A percentile compares a stretch with the other conserved stretches of the same genome.
phyloP scores from a whole-genome alignment of 2,797 vertebrate genomes.

The Bufotes viridis region DNA sequence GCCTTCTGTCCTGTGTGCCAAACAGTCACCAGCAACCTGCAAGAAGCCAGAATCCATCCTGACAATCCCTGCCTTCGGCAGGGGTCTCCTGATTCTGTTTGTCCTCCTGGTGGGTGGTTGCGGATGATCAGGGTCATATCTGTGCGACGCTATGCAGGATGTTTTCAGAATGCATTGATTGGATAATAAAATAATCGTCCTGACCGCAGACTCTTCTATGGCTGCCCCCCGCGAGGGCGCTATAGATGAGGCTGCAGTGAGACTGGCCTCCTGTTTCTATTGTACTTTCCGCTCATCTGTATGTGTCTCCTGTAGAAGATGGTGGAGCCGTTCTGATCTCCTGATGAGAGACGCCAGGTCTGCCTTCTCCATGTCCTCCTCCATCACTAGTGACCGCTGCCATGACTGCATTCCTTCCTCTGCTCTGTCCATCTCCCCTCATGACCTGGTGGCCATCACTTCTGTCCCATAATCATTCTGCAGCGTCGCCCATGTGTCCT shows the following conservation, averaged over 20 bases:
- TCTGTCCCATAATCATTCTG: background rate
- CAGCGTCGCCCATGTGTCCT: too few species aligned
- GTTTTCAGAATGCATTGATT: background rate
- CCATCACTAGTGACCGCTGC: too few species aligned
- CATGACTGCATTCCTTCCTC: too few species aligned
- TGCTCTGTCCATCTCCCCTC: background rate
- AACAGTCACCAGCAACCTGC: constrained; percentile 4
- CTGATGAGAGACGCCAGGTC: too few species aligned
- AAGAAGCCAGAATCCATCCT: background rate
- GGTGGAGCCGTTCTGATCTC: background rate
- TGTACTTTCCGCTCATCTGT: background rate
- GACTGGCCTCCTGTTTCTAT: background rate
- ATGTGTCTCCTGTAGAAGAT: too few species aligned
- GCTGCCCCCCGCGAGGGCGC: background rate
- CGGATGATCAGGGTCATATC: background rate
- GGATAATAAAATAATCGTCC: constrained; percentile 2
- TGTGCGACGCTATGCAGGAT: background rate
- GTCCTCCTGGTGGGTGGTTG: background rate
- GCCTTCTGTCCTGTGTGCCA: constrained; percentile 22
- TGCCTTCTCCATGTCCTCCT: too few species aligned
- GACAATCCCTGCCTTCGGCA: background rate
- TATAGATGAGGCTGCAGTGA: background rate
- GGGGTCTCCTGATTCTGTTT: background rate
- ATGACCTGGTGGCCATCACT: background rate
- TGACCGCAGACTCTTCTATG: background rate